Conservation (phyloP, 2,797 vertebrate species). For the Cryptoblepharus egeriae region DNA sequence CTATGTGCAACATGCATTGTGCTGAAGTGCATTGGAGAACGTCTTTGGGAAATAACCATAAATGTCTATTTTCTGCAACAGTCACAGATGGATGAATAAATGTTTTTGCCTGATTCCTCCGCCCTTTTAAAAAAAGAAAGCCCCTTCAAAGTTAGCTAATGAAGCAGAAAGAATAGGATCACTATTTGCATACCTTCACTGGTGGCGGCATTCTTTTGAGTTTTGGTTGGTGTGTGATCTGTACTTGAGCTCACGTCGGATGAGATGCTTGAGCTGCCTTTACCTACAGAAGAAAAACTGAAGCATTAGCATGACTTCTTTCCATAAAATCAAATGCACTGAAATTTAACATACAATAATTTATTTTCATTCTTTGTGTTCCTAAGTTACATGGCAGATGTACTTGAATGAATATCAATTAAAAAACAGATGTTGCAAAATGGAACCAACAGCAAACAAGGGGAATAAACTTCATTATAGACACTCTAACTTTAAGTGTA, state of each 20-base stretch:
- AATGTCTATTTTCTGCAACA: slow-evolving; percentile 21
- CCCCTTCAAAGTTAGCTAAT: slow-evolving; percentile 75
- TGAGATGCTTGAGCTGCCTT: slow-evolving; percentile 99
- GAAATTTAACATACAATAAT: not conserved
- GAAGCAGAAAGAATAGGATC: slow-evolving; percentile 74
- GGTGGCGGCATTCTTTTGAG: slow-evolving; percentile 95
- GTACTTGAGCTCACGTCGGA: slow-evolving; percentile 99
- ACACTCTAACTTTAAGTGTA: too few species aligned
- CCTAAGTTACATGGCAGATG: not conserved
- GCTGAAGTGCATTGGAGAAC: not conserved
- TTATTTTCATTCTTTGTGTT: not conserved
- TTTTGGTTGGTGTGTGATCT: slow-evolving; percentile 95
- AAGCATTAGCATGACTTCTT: not conserved
- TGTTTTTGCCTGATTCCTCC: not conserved
- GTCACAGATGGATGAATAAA: slow-evolving; percentile 22
- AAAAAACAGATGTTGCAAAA: too few species aligned
- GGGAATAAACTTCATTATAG: too few species aligned
- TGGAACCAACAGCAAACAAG: too few species aligned
- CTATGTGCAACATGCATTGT: too few species aligned
- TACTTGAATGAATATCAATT: too few species aligned
- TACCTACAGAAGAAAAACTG: slow-evolving; percentile 82
- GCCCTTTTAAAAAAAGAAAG: not conserved
- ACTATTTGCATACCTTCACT: slow-evolving; percentile 95
- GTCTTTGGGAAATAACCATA: slow-evolving; percentile 13
- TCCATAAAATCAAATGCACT: not conserved